A percentile compares a stretch with the other conserved stretches of the same genome.
Evolutionary conservation across 2,797 vertebrate species (phyloP).

Genomic region (Trematomus bernacchii): DNA sequence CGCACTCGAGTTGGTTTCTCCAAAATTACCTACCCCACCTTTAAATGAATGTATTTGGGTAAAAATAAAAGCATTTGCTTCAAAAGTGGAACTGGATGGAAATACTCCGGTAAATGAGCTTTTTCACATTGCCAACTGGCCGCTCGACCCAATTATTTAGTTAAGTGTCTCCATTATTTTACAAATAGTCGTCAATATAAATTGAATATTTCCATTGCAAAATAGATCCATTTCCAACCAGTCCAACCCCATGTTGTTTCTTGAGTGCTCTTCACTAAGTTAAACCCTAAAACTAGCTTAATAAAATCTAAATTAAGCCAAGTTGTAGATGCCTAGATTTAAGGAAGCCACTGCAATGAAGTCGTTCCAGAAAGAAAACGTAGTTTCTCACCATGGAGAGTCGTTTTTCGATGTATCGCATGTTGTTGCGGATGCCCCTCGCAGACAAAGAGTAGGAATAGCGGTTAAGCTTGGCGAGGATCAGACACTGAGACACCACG

Average conservation of each 20-base stretch:
- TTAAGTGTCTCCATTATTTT: no score
- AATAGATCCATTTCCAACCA: background rate
- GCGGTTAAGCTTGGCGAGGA: conserved; percentile 70
- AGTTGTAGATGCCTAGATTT: background rate
- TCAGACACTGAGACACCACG: conserved; percentile 73
- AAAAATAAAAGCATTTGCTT: no score
- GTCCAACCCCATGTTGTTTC: background rate
- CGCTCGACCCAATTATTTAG: no score
- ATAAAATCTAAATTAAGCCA: background rate
- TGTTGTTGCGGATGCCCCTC: conserved; percentile 68
- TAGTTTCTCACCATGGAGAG: conserved; percentile 71
- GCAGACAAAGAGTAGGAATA: conserved; percentile 68
- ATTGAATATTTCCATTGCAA: no score
- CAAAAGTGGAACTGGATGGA: no score
- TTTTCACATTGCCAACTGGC: no score
- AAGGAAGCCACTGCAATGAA: background rate
- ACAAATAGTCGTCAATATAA: no score
- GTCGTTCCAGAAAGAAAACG: background rate
- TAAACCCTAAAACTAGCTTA: no score
- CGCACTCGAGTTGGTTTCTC: no score
- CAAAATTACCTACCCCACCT: no score
- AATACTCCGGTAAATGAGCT: no score
- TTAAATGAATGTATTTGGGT: no score
- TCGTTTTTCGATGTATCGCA: conserved; percentile 63
- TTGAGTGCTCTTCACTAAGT: background rate